A percentile compares a stretch with the other conserved stretches of the same genome.
Evolutionary conservation across 2,888 invertebrate genomes (phyloP).

Genomic region (Cantharis lateralis): DNA sequence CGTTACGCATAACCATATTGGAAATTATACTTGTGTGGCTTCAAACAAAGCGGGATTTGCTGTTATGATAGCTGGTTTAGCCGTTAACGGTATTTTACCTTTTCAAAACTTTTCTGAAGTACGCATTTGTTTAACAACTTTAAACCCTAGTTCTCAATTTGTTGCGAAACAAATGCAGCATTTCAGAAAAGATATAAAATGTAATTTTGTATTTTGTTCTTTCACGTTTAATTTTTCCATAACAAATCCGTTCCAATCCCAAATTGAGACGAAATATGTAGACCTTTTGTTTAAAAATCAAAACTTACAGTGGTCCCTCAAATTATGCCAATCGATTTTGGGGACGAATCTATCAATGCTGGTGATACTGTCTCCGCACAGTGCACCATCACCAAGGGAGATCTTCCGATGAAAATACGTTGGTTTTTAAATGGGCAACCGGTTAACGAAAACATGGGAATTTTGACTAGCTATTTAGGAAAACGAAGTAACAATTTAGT

Average conservation of each 20-base stretch:
- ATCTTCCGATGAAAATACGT: conserved; percentile 68
- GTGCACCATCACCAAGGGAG: conserved; percentile 74
- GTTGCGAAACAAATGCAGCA: background rate
- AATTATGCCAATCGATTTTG: conserved; percentile 54
- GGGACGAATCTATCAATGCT: conserved; percentile 66
- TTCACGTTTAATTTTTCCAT: background rate
- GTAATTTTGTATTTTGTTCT: background rate
- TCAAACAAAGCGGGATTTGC: conserved; percentile 58
- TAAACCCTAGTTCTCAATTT: background rate
- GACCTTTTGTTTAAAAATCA: background rate
- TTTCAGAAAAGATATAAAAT: background rate
- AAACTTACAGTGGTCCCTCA: conserved; percentile 47
- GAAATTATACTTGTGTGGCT: conserved; percentile 60
- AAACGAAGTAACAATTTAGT: conserved; percentile 69
- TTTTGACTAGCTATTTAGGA: conserved; percentile 64
- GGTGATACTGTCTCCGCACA: conserved; percentile 71
- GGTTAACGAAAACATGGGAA: conserved; percentile 56
- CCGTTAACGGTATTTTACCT: conserved; percentile 58
- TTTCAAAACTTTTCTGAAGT: background rate
- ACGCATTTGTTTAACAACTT: background rate
- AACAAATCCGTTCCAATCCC: background rate
- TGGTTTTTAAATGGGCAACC: conserved; percentile 69
- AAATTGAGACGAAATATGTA: no score
- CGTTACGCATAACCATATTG: conserved; percentile 57
- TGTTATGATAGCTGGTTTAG: conserved; percentile 55